Evolutionary conservation across 1,140 invertebrate genomes (phyloP), one percentile per base, ranked within the genome.

Genomic region (Dreissena rostriformis): DNA sequence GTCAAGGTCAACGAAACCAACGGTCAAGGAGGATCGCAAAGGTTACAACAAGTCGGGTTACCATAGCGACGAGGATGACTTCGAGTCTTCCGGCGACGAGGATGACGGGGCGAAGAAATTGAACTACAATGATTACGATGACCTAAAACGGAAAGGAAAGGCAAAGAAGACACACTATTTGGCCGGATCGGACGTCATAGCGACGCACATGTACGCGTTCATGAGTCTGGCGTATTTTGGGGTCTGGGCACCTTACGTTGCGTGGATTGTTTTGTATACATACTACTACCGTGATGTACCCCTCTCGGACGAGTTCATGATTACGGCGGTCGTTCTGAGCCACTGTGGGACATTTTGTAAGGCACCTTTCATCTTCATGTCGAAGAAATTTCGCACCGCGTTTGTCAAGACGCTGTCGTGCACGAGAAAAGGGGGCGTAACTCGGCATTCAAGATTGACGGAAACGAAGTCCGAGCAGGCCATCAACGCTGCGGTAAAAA

Each of bases 221-320:
- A 74, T 86, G n/a, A 63, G 86, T 8, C 39, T 63, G 6, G 66
- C 78, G 14, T 84, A 82, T 51, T 72, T 87, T 28, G n/a, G 63
- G 10, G 15, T 84, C 6, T 88, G 87, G 87, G 24, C 71, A 29
- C 86, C 86, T 10, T 87, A 87, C 66, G 26, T 88, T 2, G 73
- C 84, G n/a, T 22, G 85, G 4, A 87, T 65, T n/a, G 83, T 85
- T 19, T 61, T 88, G 24, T 67, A 73, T 24, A 66, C 82, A 0
- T 84, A 81, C 49, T 63, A 88, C 11, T 86, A 79, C 75, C 75
- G 71, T 55, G 65, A 73, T 2, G 76, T 87, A 19, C 52, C 76
- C 39, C 73, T 86, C 49, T 55, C 51, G 14, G 29, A 79, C 0
- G 63, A 70, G 51, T 65, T 82, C n/a, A 53, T 79, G 11, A 28